Percentiles rank a stretch among this genome's conserved stretches.
These are phyloP conservation scores for Cantharis flavilabris DNA, from an alignment of 2,888 invertebrate genomes.

Conservation along the genomic window DNA sequence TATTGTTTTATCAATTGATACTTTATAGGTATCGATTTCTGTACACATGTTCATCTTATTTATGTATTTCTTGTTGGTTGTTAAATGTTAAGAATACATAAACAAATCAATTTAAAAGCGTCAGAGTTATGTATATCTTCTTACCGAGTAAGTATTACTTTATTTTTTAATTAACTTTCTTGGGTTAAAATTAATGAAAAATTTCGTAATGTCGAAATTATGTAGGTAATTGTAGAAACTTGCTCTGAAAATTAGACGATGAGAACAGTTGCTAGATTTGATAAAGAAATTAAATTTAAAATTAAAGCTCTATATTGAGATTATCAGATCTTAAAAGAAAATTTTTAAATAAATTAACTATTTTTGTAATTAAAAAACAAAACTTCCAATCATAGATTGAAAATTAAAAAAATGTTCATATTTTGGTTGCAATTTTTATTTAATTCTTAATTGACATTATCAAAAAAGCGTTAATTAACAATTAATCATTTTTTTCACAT, in stretches of 20 bases:
- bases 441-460: neutral
- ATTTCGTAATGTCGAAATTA: neutral
- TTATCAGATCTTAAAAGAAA: neutral
- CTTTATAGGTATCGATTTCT: neutral
- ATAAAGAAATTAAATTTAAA: neutral
- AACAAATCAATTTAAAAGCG: neutral
- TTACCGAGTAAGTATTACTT: neutral
- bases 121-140: neutral
- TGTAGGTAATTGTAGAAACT: neutral
- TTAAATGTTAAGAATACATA: neutral
- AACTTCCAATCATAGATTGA: neutral
- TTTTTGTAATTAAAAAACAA: neutral
- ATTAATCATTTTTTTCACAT: neutral
- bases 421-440: neutral
- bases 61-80: neutral
- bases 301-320: neutral
- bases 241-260: neutral
- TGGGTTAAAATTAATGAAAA: neutral
- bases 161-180: neutral
- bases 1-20: neutral
- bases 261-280: neutral
- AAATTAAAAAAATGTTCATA: neutral
- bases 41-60: neutral
- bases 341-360: neutral
- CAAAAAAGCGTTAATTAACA: neutral